A percentile compares a stretch with the other conserved stretches of the same genome.
These are phyloP conservation scores for Oryzias curvinotus DNA, from an alignment of 2,113 vertebrate genomes.

Conservation along the genomic window DNA sequence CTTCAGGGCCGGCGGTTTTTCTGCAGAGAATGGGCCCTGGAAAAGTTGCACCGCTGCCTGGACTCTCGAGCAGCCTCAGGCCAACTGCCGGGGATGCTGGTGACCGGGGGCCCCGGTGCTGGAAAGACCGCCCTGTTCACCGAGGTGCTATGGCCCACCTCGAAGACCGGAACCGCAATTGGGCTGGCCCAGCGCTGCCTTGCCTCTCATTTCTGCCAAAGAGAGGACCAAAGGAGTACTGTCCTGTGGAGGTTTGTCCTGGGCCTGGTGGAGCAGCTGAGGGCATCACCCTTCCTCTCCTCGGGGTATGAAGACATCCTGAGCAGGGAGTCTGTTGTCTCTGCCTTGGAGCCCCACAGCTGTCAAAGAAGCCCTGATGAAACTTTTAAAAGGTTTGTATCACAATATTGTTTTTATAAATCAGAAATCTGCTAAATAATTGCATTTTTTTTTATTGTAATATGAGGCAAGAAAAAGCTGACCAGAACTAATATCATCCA, in stretches of 20 bases:
- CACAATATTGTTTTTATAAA: not conserved
- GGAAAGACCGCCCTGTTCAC: slow-evolving; percentile 81
- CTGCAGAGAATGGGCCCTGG: slow-evolving; percentile 84
- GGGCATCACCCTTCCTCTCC: slow-evolving; percentile 65
- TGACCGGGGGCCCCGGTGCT: slow-evolving; percentile 77
- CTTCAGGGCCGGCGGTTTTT: slow-evolving; percentile 77
- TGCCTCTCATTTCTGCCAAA: slow-evolving; percentile 80
- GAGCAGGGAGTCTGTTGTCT: slow-evolving; percentile 39
- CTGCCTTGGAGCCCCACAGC: slow-evolving; percentile 61
- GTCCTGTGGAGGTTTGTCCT: slow-evolving; percentile 75
- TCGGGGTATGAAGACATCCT: slow-evolving; percentile 62
- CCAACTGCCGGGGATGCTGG: slow-evolving; percentile 64
- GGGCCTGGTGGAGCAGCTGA: slow-evolving; percentile 78
- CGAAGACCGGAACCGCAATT: slow-evolving; percentile 51
- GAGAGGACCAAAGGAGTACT: slow-evolving; percentile 71
- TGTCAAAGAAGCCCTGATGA: slow-evolving; percentile 76
- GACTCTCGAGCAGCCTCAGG: slow-evolving; percentile 51
- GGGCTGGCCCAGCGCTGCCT: slow-evolving; percentile 74
- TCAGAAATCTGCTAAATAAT: too few relatives aligned
- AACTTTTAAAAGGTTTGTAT: slow-evolving; percentile 80
- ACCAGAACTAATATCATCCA: not conserved
- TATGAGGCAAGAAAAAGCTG: too few relatives aligned
- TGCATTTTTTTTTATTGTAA: too few relatives aligned
- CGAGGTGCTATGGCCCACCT: slow-evolving; percentile 76
- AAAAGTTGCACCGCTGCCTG: slow-evolving; percentile 76